Conservation (phyloP, 2,113 vertebrate genomes). For the Calyptomena viridis region DNA sequence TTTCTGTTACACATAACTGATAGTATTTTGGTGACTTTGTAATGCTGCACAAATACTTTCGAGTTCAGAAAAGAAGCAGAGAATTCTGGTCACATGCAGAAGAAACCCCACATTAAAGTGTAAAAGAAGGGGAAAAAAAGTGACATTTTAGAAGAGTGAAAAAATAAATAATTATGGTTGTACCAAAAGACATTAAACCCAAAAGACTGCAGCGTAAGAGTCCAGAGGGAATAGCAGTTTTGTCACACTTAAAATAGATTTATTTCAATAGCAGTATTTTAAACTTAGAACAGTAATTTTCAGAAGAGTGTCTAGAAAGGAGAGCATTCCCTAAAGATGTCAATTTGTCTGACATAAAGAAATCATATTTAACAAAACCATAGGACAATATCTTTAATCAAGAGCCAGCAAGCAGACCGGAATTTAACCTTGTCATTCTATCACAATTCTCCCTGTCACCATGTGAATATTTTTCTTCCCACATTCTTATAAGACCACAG, state of each 20-base stretch:
- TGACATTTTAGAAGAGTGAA: neutral
- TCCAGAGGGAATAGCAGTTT: neutral
- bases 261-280: neutral
- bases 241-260: neutral
- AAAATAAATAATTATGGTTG: neutral
- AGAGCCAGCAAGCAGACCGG: neutral
- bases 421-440: neutral
- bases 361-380: neutral
- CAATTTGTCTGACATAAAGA: conserved; percentile 29
- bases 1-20: neutral
- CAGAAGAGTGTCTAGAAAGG: neutral
- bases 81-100: neutral
- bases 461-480: neutral
- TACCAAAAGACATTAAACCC: neutral
- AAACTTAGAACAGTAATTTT: neutral
- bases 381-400: neutral
- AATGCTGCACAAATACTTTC: neutral
- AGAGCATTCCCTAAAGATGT: neutral
- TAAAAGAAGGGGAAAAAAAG: neutral
- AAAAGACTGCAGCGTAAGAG: neutral
- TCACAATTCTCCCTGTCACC: neutral
- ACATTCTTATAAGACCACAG: neutral
- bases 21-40: neutral
- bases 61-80: neutral
- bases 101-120: neutral